Percentiles rank a stretch among this genome's conserved stretches.
phyloP scores from a whole-genome alignment of 2,888 invertebrate species.

The Ormyrus pomaceus region DNA sequence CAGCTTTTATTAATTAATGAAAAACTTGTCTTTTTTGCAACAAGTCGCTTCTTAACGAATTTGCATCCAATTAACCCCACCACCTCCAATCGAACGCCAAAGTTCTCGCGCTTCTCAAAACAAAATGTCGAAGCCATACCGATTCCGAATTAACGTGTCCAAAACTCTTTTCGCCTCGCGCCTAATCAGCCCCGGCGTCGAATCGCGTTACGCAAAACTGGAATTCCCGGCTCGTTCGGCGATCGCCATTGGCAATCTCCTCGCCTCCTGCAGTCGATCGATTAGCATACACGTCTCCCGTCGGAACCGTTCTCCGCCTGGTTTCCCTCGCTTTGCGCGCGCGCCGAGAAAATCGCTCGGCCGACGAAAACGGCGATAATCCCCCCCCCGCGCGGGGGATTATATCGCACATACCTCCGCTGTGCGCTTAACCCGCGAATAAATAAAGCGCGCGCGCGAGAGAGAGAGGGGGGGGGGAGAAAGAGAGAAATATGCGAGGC shows the following conservation, averaged over 20 bases:
- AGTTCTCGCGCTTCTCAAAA: too few species aligned
- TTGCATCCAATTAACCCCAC: too few species aligned
- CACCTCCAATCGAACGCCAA: too few species aligned
- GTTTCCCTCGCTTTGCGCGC: too few species aligned
- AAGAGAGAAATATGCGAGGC: constrained; percentile 2
- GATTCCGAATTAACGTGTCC: too few species aligned
- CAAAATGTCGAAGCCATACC: too few species aligned
- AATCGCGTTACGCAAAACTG: constrained; percentile 20
- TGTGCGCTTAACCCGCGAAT: neutral
- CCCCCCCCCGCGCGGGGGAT: too few species aligned
- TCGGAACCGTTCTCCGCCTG: neutral
- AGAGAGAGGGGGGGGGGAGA: neutral
- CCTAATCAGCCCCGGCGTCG: neutral
- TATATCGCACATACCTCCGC: neutral
- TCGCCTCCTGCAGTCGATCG: neutral
- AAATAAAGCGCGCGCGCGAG: constrained; percentile 1
- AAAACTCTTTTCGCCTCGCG: too few species aligned
- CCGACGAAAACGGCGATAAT: neutral
- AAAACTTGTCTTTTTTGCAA: too few species aligned
- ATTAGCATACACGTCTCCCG: constrained; percentile 28
- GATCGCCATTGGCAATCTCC: neutral
- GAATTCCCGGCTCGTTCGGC: constrained; percentile 12
- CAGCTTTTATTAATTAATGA: too few species aligned
- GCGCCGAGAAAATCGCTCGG: neutral
- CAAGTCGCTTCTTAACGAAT: too few species aligned